Conservation (phyloP, 2,113 vertebrate species). For the Anguilla rostrata region DNA sequence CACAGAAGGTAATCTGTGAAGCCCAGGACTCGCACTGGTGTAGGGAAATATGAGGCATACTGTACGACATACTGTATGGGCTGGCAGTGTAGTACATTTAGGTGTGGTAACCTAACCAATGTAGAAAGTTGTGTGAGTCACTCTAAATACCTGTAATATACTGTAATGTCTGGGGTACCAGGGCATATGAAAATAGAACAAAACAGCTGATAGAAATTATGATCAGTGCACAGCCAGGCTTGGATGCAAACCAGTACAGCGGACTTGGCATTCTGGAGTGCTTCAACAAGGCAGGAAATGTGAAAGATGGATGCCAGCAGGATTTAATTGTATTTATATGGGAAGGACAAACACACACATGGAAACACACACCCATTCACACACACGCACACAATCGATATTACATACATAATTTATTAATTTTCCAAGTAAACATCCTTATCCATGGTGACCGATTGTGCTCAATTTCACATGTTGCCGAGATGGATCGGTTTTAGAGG, state of each 20-base stretch:
- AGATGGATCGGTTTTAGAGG: not conserved
- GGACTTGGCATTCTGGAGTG: not conserved
- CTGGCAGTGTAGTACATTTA: no score
- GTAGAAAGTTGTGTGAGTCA: no score
- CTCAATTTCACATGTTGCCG: not conserved
- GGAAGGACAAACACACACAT: not conserved
- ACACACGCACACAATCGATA: not conserved
- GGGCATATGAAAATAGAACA: no score
- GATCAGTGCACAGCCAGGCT: not conserved
- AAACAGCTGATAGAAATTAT: not conserved
- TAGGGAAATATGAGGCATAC: not conserved
- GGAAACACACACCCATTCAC: no score
- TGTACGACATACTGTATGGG: not conserved
- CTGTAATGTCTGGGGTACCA: not conserved
- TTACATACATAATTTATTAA: not conserved
- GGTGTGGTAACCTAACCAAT: no score
- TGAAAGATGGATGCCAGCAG: not conserved
- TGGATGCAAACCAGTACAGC: no score
- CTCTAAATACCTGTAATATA: no score
- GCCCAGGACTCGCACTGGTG: not conserved
- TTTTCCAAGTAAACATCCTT: not conserved
- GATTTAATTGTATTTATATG: not conserved
- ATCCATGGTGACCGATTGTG: not conserved
- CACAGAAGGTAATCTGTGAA: not conserved
- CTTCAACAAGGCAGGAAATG: not conserved